phyloP scores from a whole-genome alignment of 2,888 invertebrate genomes.

The Opisthograptis luteolata region DNA sequence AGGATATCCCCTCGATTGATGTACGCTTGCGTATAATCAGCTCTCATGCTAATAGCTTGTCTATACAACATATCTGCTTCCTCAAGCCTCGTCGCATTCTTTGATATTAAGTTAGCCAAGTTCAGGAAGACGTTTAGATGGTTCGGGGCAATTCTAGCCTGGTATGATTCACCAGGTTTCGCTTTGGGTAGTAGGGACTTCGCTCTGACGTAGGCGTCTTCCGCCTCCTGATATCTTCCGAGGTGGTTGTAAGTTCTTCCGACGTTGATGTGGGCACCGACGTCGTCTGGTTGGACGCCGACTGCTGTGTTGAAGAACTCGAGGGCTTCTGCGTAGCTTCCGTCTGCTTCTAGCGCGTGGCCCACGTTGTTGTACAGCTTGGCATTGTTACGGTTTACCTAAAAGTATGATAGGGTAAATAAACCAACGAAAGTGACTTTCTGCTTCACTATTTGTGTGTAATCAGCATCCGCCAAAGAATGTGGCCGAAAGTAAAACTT shows the following conservation, averaged over 20 bases:
- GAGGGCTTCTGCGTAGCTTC: constrained; percentile 90
- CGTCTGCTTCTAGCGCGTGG: constrained; percentile 94
- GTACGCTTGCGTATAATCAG: constrained; percentile 98
- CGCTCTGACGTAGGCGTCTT: constrained; percentile 95
- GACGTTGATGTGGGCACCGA: constrained; percentile 98
- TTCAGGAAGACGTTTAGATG: constrained; percentile 98
- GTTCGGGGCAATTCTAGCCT: constrained; percentile 97
- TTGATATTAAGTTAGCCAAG: constrained; percentile 96
- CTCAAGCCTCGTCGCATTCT: constrained; percentile 94
- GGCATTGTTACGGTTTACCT: constrained; percentile 95
- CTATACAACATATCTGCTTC: constrained; percentile 97
- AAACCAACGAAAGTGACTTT: too few relatives aligned
- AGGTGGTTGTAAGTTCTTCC: constrained; percentile 97
- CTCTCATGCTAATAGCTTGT: constrained; percentile 98
- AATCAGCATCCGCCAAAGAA: too few relatives aligned
- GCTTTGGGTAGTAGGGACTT: constrained; percentile 95
- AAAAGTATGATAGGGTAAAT: too few relatives aligned
- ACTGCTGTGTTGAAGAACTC: constrained; percentile 96
- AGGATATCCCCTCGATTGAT: constrained; percentile 98
- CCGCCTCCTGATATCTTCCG: constrained; percentile 90
- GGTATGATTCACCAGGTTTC: constrained; percentile 97
- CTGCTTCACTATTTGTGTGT: too few relatives aligned
- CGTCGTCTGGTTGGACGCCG: constrained; percentile 96
- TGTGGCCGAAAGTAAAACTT: too few relatives aligned
- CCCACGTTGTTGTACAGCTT: constrained; percentile 99